These are phyloP conservation scores for Monopterus albus DNA, from an alignment of 2,113 vertebrate species.

Conservation along the genomic window DNA sequence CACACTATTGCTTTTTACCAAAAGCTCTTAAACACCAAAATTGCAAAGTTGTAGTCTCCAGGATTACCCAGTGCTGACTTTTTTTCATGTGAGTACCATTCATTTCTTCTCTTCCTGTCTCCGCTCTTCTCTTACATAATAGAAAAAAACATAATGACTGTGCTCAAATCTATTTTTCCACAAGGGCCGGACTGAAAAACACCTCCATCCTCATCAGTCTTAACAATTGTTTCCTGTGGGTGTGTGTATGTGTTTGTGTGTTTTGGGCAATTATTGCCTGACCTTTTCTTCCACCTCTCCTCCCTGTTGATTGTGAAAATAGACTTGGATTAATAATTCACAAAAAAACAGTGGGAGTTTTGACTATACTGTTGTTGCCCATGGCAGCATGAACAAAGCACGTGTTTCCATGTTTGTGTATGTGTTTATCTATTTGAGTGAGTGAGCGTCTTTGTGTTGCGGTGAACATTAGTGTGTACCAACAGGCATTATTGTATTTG, in stretches of 20 bases:
- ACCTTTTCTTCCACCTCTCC: slow-evolving; percentile 60
- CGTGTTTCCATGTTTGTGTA: slow-evolving; percentile 5
- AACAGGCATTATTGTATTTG: no score
- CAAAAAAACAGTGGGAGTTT: slow-evolving; percentile 53
- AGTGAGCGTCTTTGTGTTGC: not conserved
- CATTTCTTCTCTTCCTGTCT: slow-evolving; percentile 48
- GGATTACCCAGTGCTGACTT: not conserved
- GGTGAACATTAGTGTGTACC: not conserved
- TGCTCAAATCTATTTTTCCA: slow-evolving; percentile 65
- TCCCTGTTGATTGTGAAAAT: slow-evolving; percentile 64
- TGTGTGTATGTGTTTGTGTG: slow-evolving; percentile 20
- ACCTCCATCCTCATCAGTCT: slow-evolving; percentile 61
- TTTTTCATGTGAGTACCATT: slow-evolving; percentile 36
- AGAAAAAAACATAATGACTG: slow-evolving; percentile 47
- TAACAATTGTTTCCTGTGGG: slow-evolving; percentile 61
- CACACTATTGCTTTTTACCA: slow-evolving; percentile 6
- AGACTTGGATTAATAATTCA: slow-evolving; percentile 67
- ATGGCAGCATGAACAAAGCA: slow-evolving; percentile 38
- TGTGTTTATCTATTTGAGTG: not conserved
- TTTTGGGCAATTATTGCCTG: slow-evolving; percentile 56
- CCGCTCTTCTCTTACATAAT: slow-evolving; percentile 55
- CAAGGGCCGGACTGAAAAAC: slow-evolving; percentile 55
- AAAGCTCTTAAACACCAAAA: slow-evolving; percentile 1
- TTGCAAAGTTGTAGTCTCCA: not conserved
- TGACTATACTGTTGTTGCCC: slow-evolving; percentile 54